Conservation (phyloP, 2,888 invertebrate genomes). For the Diarsia mendica region DNA sequence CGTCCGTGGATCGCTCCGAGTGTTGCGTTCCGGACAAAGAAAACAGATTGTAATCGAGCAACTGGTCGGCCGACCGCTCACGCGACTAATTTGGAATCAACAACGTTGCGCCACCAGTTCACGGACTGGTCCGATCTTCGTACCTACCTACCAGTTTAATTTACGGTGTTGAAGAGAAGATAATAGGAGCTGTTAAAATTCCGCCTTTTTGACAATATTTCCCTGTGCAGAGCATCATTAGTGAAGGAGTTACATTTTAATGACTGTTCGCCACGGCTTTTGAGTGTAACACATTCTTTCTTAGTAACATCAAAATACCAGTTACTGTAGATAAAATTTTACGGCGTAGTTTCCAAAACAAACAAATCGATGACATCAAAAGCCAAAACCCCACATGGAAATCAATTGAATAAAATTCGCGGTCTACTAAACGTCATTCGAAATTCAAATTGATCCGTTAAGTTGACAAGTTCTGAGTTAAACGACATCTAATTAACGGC, state of each 20-base stretch:
- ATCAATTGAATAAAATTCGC: slow-evolving; percentile 6
- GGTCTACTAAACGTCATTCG: slow-evolving; percentile 13
- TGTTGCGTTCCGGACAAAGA: slow-evolving; percentile 84
- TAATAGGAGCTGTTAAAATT: slow-evolving; percentile 86
- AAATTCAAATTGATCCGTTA: slow-evolving; percentile 34
- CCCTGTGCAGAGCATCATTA: slow-evolving; percentile 63
- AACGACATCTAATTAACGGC: slow-evolving; percentile 57
- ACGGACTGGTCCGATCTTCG: slow-evolving; percentile 72
- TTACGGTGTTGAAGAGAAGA: slow-evolving; percentile 86
- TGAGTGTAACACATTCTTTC: slow-evolving; percentile 20
- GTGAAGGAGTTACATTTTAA: slow-evolving; percentile 55
- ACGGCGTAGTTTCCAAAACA: slow-evolving; percentile 21
- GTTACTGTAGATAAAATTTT: slow-evolving; percentile 9
- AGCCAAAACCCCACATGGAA: background rate
- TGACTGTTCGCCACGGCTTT: slow-evolving; percentile 32
- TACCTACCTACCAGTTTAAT: slow-evolving; percentile 84
- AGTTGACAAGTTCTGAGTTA: slow-evolving; percentile 43
- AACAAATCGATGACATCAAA: background rate
- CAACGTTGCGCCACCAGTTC: slow-evolving; percentile 72
- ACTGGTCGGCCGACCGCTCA: slow-evolving; percentile 65
- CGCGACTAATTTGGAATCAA: slow-evolving; percentile 68
- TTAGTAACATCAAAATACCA: slow-evolving; percentile 6
- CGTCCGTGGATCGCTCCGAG: slow-evolving; percentile 74
- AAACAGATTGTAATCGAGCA: slow-evolving; percentile 83
- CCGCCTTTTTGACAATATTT: slow-evolving; percentile 77